Percentiles rank a stretch among this genome's conserved stretches.
These are phyloP conservation scores for Spinus pinus DNA, from an alignment of 2,797 vertebrate species.

Conservation along the genomic window DNA sequence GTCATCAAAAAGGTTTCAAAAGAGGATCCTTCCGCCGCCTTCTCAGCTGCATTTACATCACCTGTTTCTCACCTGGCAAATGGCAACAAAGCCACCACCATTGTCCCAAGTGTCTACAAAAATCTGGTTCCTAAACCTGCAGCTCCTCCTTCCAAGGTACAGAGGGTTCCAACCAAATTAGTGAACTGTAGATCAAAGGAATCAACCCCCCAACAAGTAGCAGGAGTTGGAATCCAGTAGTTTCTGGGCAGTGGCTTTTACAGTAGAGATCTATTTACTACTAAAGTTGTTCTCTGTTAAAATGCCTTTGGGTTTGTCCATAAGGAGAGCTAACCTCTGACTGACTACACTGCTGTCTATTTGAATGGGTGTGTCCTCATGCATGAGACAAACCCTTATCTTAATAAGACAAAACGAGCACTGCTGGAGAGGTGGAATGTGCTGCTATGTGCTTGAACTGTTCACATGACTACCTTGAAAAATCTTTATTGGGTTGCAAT, in stretches of 20 bases:
- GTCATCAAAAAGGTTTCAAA: constrained; percentile 99
- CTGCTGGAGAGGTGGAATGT: background rate
- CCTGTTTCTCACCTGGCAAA: constrained; percentile 89
- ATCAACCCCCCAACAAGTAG: background rate
- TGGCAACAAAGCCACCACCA: constrained; percentile 89
- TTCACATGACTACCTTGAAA: background rate
- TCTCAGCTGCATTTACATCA: constrained; percentile 94
- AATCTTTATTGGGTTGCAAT: constrained; percentile 7
- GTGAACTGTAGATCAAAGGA: background rate
- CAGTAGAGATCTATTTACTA: background rate
- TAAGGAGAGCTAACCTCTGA: background rate
- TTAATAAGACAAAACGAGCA: background rate
- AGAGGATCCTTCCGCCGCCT: constrained; percentile 93
- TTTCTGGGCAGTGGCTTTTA: background rate
- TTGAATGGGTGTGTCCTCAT: background rate
- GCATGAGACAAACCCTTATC: background rate
- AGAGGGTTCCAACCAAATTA: background rate
- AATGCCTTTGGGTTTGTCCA: background rate
- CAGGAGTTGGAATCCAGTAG: background rate
- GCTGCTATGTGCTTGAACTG: background rate
- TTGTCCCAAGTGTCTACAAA: constrained; percentile 97
- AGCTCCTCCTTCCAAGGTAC: constrained; percentile 94
- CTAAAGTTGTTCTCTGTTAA: background rate
- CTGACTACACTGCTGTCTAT: background rate
- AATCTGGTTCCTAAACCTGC: constrained; percentile 97